A percentile compares a stretch with the other conserved stretches of the same genome.
Conservation (phyloP, 1,140 invertebrate species). For the Sarcophaga peregrina region DNA sequence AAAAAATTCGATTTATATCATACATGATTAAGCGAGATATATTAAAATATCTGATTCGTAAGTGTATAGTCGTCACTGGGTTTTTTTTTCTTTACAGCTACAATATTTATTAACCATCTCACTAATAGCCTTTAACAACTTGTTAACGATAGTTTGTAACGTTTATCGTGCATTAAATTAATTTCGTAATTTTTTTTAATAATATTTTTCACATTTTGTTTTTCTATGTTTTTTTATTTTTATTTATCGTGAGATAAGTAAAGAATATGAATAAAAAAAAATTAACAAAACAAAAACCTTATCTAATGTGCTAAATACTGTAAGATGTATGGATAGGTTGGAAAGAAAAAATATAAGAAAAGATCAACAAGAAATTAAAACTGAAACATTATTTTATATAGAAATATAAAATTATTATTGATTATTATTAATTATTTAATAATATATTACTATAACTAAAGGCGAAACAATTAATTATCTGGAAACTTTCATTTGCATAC, state of each 20-base stretch:
- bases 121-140: background rate
- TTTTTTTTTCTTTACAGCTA: too few species aligned
- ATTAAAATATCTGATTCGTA: too few species aligned
- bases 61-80: too few species aligned
- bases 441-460: slow-evolving; percentile 23
- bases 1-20: too few species aligned
- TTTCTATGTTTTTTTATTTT: too few species aligned
- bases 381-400: too few species aligned
- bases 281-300: background rate
- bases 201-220: background rate
- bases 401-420: background rate
- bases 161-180: background rate
- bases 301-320: slow-evolving; percentile 4
- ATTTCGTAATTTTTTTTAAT: slow-evolving; percentile 5
- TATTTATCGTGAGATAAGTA: too few species aligned
- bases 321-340: background rate
- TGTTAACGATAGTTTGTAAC: slow-evolving; percentile 6
- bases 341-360: background rate
- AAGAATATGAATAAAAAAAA: too few species aligned
- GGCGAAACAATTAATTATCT: slow-evolving; percentile 8
- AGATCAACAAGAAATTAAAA: too few species aligned
- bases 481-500: background rate
- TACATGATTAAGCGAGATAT: too few species aligned
- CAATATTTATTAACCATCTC: too few species aligned
- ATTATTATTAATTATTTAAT: slow-evolving; percentile 38